A percentile compares a stretch with the other conserved stretches of the same genome.
These are phyloP conservation scores for Melinaea marsaeus DNA, from an alignment of 2,888 invertebrate genomes.

Conservation along the genomic window DNA sequence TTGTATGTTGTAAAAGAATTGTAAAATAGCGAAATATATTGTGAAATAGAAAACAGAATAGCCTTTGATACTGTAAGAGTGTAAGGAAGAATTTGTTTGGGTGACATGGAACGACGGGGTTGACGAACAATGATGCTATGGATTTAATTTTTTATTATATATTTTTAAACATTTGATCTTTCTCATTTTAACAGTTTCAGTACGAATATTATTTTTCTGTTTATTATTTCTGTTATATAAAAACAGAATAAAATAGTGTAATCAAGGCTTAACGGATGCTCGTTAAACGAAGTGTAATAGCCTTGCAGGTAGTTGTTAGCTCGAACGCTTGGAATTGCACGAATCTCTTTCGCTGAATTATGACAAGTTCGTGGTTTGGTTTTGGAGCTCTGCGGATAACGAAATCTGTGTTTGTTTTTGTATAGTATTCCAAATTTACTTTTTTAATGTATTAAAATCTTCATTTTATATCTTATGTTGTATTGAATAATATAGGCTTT, in stretches of 20 bases:
- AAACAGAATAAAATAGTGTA: too few relatives aligned
- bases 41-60: too few relatives aligned
- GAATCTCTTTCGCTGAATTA: constrained; percentile 27
- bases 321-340: constrained; percentile 31
- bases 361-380: constrained; percentile 15
- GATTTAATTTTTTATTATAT: constrained; percentile 24
- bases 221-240: too few relatives aligned
- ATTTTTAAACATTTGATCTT: too few relatives aligned
- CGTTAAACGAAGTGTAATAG: background rate
- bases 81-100: too few relatives aligned
- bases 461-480: too few relatives aligned
- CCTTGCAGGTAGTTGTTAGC: constrained; percentile 12
- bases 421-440: constrained; percentile 5
- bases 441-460: background rate
- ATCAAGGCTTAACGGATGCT: background rate
- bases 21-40: too few relatives aligned
- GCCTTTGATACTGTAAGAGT: too few relatives aligned
- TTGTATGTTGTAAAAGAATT: too few relatives aligned
- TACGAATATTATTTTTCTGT: too few relatives aligned
- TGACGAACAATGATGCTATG: background rate
- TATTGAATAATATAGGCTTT: too few relatives aligned
- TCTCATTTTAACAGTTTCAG: constrained; percentile 30
- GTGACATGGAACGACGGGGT: too few relatives aligned
- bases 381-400: constrained; percentile 12
- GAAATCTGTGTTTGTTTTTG: constrained; percentile 11